A percentile compares a stretch with the other conserved stretches of the same genome.
These are phyloP conservation scores for Drosophila sp. DNA, from an alignment of 1,140 invertebrate species.

Conservation along the genomic window DNA sequence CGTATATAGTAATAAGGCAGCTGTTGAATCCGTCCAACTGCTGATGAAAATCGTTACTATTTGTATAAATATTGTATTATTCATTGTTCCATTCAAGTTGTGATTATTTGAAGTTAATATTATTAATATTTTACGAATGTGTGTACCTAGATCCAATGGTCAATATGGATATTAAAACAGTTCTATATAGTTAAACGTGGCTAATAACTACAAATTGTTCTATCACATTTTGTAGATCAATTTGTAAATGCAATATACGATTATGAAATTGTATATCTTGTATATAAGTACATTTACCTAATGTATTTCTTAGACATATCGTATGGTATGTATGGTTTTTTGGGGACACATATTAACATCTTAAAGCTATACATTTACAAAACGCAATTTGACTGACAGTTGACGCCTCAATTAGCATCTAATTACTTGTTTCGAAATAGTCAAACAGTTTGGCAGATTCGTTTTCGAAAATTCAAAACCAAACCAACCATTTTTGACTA, in stretches of 20 bases:
- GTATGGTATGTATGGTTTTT: constrained; percentile 1
- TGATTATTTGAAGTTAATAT: constrained; percentile 3
- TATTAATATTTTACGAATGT: not conserved
- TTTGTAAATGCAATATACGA: constrained; percentile 38
- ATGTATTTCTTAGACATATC: constrained; percentile 7
- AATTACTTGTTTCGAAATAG: not conserved
- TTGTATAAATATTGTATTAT: constrained; percentile 13
- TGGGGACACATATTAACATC: constrained; percentile 47
- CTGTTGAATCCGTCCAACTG: constrained; percentile 29
- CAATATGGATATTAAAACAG: no score
- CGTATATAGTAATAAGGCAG: constrained; percentile 13
- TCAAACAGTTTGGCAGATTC: not conserved
- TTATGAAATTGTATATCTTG: constrained; percentile 21
- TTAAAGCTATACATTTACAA: constrained; percentile 65
- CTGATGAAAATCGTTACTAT: constrained; percentile 15
- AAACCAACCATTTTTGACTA: constrained; percentile 78
- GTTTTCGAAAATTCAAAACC: constrained; percentile 73
- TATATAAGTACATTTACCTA: constrained; percentile 36
- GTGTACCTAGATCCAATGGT: not conserved
- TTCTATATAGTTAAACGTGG: not conserved
- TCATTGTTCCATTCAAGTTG: not conserved
- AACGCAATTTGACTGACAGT: constrained; percentile 16
- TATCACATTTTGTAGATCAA: constrained; percentile 43
- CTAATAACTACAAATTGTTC: constrained; percentile 44
- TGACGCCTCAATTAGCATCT: not conserved